phyloP scores from a whole-genome alignment of 2,888 invertebrate genomes.

The Adineta ricciae region DNA sequence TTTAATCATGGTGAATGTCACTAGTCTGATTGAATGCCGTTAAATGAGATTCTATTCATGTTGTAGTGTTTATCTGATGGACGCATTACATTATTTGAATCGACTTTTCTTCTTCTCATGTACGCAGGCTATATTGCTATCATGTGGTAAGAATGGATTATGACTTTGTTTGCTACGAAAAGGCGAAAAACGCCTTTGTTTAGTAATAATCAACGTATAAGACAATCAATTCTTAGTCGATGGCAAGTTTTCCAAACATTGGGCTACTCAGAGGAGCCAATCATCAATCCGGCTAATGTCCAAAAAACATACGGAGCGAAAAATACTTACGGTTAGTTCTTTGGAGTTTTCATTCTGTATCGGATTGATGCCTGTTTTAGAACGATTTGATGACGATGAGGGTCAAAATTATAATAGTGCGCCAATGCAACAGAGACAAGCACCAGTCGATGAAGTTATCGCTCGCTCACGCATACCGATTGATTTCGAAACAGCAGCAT shows the following conservation, averaged over 20 bases:
- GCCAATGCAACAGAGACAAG: not conserved
- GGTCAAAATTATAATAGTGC: not conserved
- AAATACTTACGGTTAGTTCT: not conserved
- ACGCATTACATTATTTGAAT: conserved; percentile 74
- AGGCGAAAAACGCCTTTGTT: too few species aligned
- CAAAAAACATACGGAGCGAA: not conserved
- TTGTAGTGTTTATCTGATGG: conserved; percentile 62
- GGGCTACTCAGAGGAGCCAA: conserved; percentile 35
- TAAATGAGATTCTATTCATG: not conserved
- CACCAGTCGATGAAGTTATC: not conserved
- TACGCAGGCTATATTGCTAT: conserved; percentile 65
- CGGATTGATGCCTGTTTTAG: too few species aligned
- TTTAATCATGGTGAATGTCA: conserved; percentile 38
- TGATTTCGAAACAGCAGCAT: conserved; percentile 39
- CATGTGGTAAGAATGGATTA: conserved; percentile 37
- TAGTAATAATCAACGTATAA: conserved; percentile 31
- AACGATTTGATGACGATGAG: conserved; percentile 23
- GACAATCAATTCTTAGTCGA: not conserved
- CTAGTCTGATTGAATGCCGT: not conserved
- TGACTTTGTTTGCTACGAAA: not conserved
- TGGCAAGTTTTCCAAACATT: conserved; percentile 30
- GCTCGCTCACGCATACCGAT: conserved; percentile 34
- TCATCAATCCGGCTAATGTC: conserved; percentile 27
- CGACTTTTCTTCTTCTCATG: conserved; percentile 64
- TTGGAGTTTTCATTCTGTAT: too few species aligned